Conservation (phyloP, 2,797 vertebrate species). For the Alosa sapidissima region DNA sequence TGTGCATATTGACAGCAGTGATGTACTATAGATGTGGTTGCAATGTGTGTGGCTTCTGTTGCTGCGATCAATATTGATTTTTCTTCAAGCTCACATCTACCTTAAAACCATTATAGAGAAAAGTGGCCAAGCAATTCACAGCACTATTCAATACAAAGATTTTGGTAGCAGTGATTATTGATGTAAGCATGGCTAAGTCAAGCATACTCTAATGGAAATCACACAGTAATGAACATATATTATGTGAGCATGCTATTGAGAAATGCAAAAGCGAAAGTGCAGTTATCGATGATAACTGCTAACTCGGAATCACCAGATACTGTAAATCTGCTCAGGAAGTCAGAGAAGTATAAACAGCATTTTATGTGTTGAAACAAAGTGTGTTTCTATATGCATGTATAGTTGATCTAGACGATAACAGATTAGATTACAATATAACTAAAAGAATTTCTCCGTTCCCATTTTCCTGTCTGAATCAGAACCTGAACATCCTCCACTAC, state of each 20-base stretch:
- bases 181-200: not conserved
- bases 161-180: not conserved
- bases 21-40: not conserved
- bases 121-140: not conserved
- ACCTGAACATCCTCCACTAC: constrained; percentile 19
- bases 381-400: not conserved
- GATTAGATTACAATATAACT: too few species aligned
- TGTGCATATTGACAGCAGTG: not conserved
- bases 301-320: not conserved
- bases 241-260: not conserved
- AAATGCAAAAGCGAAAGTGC: not conserved
- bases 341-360: not conserved
- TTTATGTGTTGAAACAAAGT: too few species aligned
- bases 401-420: too few species aligned
- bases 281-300: not conserved
- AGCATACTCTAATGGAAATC: not conserved
- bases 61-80: constrained; percentile 16
- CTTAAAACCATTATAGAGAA: constrained; percentile 3
- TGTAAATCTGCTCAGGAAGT: not conserved
- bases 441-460: not conserved
- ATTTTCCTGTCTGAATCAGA: not conserved
- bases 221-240: not conserved
- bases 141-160: constrained; percentile 17
- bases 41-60: constrained; percentile 14
- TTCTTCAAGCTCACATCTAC: not conserved